phyloP scores from a whole-genome alignment of 2,888 invertebrate genomes.

The Harpalus rubripes region DNA sequence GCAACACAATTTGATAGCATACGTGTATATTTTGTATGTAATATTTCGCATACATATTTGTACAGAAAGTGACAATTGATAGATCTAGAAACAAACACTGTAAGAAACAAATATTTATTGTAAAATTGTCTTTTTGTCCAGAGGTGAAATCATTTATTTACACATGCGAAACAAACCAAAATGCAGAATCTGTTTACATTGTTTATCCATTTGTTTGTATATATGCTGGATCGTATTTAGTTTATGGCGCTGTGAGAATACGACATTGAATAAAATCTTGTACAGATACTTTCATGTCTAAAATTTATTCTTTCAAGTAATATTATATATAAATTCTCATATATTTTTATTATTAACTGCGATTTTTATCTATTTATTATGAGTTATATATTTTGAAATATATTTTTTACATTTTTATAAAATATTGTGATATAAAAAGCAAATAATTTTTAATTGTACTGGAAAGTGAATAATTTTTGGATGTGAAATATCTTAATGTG shows the following conservation, averaged over 20 bases:
- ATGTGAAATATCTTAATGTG: not conserved
- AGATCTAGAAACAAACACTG: constrained; percentile 55
- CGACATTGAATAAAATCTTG: constrained; percentile 23
- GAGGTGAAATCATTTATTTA: constrained; percentile 51
- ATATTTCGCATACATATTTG: constrained; percentile 60
- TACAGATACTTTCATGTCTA: constrained; percentile 40
- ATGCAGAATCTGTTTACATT: constrained; percentile 60
- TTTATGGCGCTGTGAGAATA: constrained; percentile 40
- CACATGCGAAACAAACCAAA: not conserved
- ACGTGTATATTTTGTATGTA: constrained; percentile 66
- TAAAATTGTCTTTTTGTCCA: constrained; percentile 62
- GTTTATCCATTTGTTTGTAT: constrained; percentile 37
- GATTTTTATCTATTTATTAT: not conserved
- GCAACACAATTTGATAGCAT: constrained; percentile 64
- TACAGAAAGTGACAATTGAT: constrained; percentile 64
- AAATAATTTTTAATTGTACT: not conserved
- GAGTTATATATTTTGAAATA: constrained; percentile 8
- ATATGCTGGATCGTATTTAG: constrained; percentile 48
- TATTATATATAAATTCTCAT: not conserved
- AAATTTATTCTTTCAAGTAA: not conserved
- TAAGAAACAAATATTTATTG: constrained; percentile 63
- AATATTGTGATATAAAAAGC: constrained; percentile 2
- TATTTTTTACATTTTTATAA: constrained; percentile 15
- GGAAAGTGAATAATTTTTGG: not conserved
- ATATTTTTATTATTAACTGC: not conserved